Percentiles rank a stretch among this genome's conserved stretches.
These are phyloP conservation scores for Hucho hucho DNA, from an alignment of 2,113 vertebrate genomes.

Conservation along the genomic window DNA sequence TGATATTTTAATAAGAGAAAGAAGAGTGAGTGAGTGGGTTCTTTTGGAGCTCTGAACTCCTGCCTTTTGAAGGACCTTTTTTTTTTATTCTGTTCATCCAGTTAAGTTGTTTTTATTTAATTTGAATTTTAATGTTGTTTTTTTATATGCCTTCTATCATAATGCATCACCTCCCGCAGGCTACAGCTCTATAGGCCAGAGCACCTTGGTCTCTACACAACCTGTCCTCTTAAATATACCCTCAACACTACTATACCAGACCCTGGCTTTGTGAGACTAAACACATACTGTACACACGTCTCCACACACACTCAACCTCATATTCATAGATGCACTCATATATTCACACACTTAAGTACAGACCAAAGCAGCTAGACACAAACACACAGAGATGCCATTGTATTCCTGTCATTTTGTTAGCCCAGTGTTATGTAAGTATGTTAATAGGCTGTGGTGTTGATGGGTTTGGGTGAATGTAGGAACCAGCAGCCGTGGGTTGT, in stretches of 20 bases:
- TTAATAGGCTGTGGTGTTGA: constrained; percentile 21
- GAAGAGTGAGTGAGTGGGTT: constrained; percentile 12
- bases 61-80: constrained; percentile 38
- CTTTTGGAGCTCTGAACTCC: constrained; percentile 30
- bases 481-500: constrained; percentile 1
- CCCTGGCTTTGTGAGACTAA: neutral
- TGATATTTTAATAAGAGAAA: constrained; percentile 43
- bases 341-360: neutral
- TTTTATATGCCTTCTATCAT: neutral
- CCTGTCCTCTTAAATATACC: neutral
- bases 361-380: neutral
- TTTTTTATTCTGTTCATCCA: constrained; percentile 23
- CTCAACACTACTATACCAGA: constrained; percentile 8
- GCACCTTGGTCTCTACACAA: neutral
- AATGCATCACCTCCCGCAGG: neutral
- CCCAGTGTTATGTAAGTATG: constrained; percentile 31
- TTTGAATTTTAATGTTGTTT: too few species aligned
- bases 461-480: neutral
- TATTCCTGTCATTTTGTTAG: constrained; percentile 47
- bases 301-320: constrained; percentile 2
- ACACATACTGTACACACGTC: too few species aligned
- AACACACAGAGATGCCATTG: constrained; percentile 7
- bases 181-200: neutral
- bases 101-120: constrained; percentile 7
- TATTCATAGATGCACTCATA: constrained; percentile 14